Percentiles rank a stretch among this genome's conserved stretches.
phyloP scores from a whole-genome alignment of 2,888 invertebrate species.

The Microdon myrmicae region DNA sequence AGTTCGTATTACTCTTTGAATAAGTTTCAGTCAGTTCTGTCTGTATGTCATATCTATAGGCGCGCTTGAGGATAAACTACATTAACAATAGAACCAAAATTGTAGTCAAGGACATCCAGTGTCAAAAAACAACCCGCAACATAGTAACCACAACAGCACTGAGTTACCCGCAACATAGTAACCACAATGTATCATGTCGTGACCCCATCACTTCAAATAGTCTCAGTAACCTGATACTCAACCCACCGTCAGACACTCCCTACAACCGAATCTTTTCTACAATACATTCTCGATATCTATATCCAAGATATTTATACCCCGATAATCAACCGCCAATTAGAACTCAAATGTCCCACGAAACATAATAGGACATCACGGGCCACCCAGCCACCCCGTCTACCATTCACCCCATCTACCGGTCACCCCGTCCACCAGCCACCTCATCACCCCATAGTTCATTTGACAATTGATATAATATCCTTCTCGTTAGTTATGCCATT shows the following conservation, averaged over 20 bases:
- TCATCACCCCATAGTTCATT: background rate
- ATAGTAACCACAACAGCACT: too few species aligned
- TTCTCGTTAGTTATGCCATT: slow-evolving; percentile 51
- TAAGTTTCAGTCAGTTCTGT: too few species aligned
- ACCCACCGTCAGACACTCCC: slow-evolving; percentile 31
- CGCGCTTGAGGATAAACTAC: too few species aligned
- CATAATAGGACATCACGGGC: slow-evolving; percentile 7
- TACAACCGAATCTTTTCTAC: slow-evolving; percentile 11
- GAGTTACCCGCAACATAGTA: slow-evolving; percentile 12
- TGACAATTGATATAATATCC: slow-evolving; percentile 42
- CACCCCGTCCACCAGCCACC: slow-evolving; percentile 7
- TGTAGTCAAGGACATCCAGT: too few species aligned
- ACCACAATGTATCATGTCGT: slow-evolving; percentile 21
- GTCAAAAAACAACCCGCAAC: too few species aligned
- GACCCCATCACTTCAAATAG: slow-evolving; percentile 10
- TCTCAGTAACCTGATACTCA: slow-evolving; percentile 39
- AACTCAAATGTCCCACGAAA: slow-evolving; percentile 45
- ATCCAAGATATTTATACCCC: slow-evolving; percentile 10
- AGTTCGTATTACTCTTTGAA: too few species aligned
- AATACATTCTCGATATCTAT: too few species aligned
- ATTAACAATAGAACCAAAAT: too few species aligned
- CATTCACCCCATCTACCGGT: background rate
- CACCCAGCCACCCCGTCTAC: slow-evolving; percentile 7
- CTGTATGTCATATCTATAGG: too few species aligned
- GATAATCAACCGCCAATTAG: slow-evolving; percentile 40